Evolutionary conservation across 2,113 vertebrate genomes (phyloP).

Genomic region (Centrocercus urophasianus): DNA sequence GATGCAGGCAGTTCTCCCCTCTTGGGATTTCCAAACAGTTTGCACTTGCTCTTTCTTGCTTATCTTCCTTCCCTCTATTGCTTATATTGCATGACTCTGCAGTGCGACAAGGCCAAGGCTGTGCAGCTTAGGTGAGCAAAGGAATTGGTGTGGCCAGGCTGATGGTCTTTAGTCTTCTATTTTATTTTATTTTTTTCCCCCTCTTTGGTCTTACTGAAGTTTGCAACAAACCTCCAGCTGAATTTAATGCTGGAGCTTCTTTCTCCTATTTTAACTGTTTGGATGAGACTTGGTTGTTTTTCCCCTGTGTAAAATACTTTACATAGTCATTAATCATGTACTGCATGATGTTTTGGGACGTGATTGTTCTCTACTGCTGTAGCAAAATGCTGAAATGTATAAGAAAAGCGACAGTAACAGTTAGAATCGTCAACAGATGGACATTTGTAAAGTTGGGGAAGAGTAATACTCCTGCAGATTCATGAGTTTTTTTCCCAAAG

Average conservation of each 20-base stretch:
- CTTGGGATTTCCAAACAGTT: not conserved
- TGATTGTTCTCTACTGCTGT: not conserved
- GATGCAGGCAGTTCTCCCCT: not conserved
- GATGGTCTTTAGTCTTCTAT: accelerated
- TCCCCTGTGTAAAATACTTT: not conserved
- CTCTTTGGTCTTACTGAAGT: not conserved
- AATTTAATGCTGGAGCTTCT: not conserved
- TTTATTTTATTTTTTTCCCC: no score
- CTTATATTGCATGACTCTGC: not conserved
- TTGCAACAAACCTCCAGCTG: not conserved
- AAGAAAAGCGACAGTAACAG: not conserved
- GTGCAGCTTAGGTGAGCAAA: not conserved
- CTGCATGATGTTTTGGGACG: not conserved
- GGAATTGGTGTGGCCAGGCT: not conserved
- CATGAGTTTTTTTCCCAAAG: not conserved
- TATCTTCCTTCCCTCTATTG: not conserved
- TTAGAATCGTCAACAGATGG: not conserved
- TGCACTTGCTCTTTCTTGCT: not conserved
- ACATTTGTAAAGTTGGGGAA: not conserved
- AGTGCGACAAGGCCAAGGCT: no score
- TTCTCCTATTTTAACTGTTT: not conserved
- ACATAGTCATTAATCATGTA: not conserved
- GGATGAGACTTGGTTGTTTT: not conserved
- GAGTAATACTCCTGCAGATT: not conserved
- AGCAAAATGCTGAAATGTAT: not conserved